Conservation (phyloP, 1,140 invertebrate species). For the Drosophila lacertosa region DNA sequence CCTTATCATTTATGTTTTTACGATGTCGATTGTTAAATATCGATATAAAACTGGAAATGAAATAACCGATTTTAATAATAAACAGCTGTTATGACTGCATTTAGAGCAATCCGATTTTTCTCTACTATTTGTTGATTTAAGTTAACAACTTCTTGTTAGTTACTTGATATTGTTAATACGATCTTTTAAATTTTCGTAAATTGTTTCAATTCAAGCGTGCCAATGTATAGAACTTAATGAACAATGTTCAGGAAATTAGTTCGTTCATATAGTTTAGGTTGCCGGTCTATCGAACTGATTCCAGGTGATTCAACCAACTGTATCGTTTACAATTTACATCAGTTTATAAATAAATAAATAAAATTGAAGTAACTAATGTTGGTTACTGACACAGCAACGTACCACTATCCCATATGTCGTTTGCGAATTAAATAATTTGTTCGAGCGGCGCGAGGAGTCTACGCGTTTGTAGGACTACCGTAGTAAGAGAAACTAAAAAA, state of each 20-base stretch:
- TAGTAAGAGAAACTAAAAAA: not conserved
- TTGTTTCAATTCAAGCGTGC: not conserved
- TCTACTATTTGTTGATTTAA: not conserved
- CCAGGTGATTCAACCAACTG: not conserved
- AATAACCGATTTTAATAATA: not conserved
- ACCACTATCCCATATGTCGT: not conserved
- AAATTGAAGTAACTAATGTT: not conserved
- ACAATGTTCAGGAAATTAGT: not conserved
- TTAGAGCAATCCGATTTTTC: not conserved
- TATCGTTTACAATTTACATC: not conserved
- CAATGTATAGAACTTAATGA: not conserved
- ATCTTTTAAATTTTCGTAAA: not conserved
- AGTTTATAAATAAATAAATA: not conserved
- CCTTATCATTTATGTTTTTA: no score
- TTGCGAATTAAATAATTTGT: not conserved
- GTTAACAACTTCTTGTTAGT: no score
- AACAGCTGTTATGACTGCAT: not conserved
- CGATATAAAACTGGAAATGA: not conserved
- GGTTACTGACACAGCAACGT: not conserved
- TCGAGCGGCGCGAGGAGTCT: not conserved
- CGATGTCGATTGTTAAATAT: not conserved
- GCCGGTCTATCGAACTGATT: conserved; percentile 1
- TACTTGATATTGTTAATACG: not conserved
- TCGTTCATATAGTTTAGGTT: not conserved
- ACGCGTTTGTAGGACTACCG: conserved; percentile 31